Base-by-base conservation (phyloP, 2,113 vertebrate genomes). In the Ahaetulla prasina region DNA sequence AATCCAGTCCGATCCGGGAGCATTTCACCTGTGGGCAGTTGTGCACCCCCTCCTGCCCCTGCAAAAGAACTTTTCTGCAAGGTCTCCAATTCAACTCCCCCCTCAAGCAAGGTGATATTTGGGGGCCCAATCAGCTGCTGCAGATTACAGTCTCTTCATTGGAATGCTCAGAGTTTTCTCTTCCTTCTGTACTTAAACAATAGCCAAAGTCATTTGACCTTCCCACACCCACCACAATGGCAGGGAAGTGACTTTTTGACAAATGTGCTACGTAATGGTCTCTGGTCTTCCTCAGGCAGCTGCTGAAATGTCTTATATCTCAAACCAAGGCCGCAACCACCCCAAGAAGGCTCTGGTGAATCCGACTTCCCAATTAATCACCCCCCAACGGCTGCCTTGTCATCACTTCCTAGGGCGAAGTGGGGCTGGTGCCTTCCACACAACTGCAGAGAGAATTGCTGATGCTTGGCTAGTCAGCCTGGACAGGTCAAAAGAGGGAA, bases 91-190 rank as follows among this genome's bases (percentile, higher is more conserved):
- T 18, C 86, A 30, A 16, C 27, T 0, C 16, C 35, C 2, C 16
- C 50, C 11, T 23, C 12, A 2, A 57, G 2, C 23, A 9, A 3
- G 23, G 20, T 54, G 23, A 43, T 7, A 49, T 50, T 7, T 84
- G 80, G 22, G 2, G 0, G 11, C n/a, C 18, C 6, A 18, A 45
- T 11, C 63, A 97, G 97, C 96, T 97, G 98, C 96, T 97, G 95
- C 96, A 95, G 95, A 97, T 98, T 96, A 97, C 96, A 93, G 96
- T 95, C 95, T 96, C 97, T 97, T 98, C 97, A 96, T 96, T 95
- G 96, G 96, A 96, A 96, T 97, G 96, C 95, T 94, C 93, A 96
- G 97, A 95, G 96, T 95, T 95, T 96, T 94, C 49, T 25, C 95
- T 96, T 94, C 92, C 95, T 96, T 96, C 95, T 91, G 95, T 94